These are phyloP conservation scores for Ceratoteleas bidentatus DNA, from an alignment of 1,140 invertebrate genomes.

Conservation along the genomic window DNA sequence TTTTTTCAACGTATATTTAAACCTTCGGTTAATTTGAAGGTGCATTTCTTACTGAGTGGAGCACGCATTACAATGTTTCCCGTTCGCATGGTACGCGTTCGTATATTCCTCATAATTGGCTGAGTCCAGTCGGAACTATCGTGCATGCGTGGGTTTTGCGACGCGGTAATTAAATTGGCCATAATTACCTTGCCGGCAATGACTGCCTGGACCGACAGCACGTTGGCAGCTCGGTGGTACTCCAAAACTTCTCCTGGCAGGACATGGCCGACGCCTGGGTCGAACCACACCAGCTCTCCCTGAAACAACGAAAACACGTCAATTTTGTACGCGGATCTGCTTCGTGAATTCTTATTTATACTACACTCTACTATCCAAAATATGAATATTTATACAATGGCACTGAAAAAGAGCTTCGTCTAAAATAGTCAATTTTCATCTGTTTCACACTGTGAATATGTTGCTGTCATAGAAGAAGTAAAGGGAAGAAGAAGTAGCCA, in stretches of 20 bases:
- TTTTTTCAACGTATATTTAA: conserved; percentile 13
- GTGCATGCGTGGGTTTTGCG: conserved; percentile 29
- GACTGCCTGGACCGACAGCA: conserved; percentile 92
- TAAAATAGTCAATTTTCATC: background rate
- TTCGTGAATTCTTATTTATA: too few relatives aligned
- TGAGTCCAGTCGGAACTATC: conserved; percentile 28
- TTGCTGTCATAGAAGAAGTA: too few relatives aligned
- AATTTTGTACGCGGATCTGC: conserved; percentile 11
- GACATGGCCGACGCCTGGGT: conserved; percentile 93
- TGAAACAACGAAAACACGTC: conserved; percentile 67
- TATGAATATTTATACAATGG: too few relatives aligned
- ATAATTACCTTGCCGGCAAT: conserved; percentile 91
- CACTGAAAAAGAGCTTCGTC: background rate
- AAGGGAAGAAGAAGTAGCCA: too few relatives aligned
- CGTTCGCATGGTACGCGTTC: conserved; percentile 30
- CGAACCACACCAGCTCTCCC: conserved; percentile 96
- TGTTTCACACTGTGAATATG: too few relatives aligned
- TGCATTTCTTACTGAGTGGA: background rate
- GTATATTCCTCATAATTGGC: conserved; percentile 43
- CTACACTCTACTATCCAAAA: too few relatives aligned
- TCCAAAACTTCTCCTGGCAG: conserved; percentile 94
- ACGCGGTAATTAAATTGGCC: conserved; percentile 59
- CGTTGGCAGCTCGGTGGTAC: conserved; percentile 92
- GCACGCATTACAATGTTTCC: conserved; percentile 34
- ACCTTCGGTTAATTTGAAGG: conserved; percentile 1